phyloP scores from a whole-genome alignment of 2,888 invertebrate genomes.

The Phortica okadai region DNA sequence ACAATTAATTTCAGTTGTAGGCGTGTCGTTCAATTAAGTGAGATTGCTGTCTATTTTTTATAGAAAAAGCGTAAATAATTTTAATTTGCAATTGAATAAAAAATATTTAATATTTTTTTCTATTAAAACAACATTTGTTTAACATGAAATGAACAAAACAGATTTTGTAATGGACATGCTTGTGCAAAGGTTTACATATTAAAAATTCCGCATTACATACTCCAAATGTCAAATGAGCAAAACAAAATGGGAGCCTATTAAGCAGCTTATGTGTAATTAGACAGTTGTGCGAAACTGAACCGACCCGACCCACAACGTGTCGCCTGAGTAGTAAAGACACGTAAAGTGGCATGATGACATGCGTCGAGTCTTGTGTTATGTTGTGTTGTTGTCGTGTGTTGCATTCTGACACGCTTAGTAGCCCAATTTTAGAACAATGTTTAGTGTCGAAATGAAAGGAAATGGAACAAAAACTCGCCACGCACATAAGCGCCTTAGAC shows the following conservation, averaged over 20 bases:
- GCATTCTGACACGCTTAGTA: slow-evolving; percentile 61
- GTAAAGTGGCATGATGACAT: slow-evolving; percentile 67
- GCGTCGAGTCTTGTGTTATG: slow-evolving; percentile 51
- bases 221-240: slow-evolving; percentile 7
- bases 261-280: slow-evolving; percentile 16
- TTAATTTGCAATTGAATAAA: no score
- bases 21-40: no score
- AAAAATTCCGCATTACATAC: not conserved
- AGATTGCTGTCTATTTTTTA: no score
- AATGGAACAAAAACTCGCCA: not conserved
- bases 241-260: not conserved
- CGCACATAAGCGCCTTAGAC: slow-evolving; percentile 25
- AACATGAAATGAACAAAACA: no score
- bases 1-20: no score
- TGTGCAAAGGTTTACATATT: not conserved
- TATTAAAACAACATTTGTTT: no score
- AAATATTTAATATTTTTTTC: no score
- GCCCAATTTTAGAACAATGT: not conserved
- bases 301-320: slow-evolving; percentile 55
- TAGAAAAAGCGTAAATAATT: no score
- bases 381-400: slow-evolving; percentile 37
- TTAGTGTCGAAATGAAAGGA: not conserved
- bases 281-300: not conserved
- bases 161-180: not conserved
- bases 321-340: slow-evolving; percentile 71